Evolutionary conservation across 2,888 invertebrate genomes (phyloP), one percentile per base, ranked within the genome.

Genomic region (Himalopsyche tibetana): DNA sequence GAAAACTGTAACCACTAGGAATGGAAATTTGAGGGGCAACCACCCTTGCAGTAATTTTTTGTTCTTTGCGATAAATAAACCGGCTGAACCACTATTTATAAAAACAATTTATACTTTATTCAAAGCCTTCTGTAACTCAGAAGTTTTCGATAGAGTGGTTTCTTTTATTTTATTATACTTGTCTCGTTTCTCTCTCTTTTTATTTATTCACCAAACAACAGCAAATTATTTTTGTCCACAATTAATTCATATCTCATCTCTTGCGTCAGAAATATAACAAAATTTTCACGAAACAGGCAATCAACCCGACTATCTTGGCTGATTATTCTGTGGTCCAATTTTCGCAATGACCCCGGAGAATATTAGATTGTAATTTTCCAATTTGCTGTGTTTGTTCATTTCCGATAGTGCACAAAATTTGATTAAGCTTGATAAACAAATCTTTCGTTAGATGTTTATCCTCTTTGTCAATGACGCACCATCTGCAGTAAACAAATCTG

Each of bases 321-420:
- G 74, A 38, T 74, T 74, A 36, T 36, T 74, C 12, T 74, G 28
- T 36, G 5, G 36, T 12, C 38, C 36, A 12, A 36, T 74, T 15
- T 74, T 74, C 36, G 36, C 36, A 38, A 38, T 36, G 28, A 15
- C 74, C 12, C 36, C 36, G 15, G 36, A 36, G 38, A 74, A 74
- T 36, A 74, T 74, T 4, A 36, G 74, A 74, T 74, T 74, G 12
- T 74, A 36, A 74, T 74, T 74, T 74, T 74, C 74, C 15, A 74
- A 74, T 74, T 74, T 74, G 74, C 36, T 36, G 28, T 74, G 74
- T 74, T 74, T 74, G 74, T 74, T 74, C 38, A 38, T 74, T 36
- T 36, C 36, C 63, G 74, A 36, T 36, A 74, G 36, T 74, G 38
- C 36, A 74, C 12, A 74, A 74, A 74, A 36, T 74, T 74, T 74